A percentile compares a stretch with the other conserved stretches of the same genome.
Evolutionary conservation across 2,113 vertebrate genomes (phyloP).

Genomic region (Grantiella picta): DNA sequence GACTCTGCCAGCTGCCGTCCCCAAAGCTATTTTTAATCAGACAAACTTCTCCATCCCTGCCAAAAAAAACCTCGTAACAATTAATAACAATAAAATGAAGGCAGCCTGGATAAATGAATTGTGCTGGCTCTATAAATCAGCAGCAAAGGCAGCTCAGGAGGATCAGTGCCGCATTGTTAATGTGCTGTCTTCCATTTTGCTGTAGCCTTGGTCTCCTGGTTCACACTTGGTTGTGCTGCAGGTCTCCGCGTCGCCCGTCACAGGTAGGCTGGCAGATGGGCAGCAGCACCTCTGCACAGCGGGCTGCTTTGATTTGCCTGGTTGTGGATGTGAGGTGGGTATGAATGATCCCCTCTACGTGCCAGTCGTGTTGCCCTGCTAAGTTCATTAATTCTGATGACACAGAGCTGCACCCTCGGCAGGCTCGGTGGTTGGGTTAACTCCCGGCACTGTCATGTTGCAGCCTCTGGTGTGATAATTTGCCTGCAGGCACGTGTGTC

Average conservation of each 20-base stretch:
- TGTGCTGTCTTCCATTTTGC: neutral
- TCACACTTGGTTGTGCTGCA: neutral
- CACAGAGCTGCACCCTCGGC: neutral
- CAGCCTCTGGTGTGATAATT: neutral
- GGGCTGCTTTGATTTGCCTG: neutral
- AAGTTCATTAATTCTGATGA: neutral
- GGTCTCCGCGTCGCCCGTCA: neutral
- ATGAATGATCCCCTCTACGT: neutral
- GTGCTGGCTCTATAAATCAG: neutral
- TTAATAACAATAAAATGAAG: slow-evolving; percentile 51
- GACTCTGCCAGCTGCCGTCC: slow-evolving; percentile 34
- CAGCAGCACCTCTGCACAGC: neutral
- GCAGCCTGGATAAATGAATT: neutral
- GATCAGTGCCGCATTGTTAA: neutral
- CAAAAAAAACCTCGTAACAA: slow-evolving; percentile 9
- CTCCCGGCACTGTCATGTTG: neutral
- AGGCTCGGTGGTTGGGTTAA: neutral
- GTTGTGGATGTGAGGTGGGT: neutral
- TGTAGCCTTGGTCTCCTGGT: neutral
- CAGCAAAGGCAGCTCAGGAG: neutral
- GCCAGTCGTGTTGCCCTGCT: neutral
- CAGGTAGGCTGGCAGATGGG: slow-evolving; percentile 49
- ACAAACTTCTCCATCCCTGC: slow-evolving; percentile 3
- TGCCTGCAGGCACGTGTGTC: neutral
- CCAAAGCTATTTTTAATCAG: slow-evolving; percentile 59